Conservation (phyloP, 2,888 invertebrate species). For the Liodrosophila aerea region DNA sequence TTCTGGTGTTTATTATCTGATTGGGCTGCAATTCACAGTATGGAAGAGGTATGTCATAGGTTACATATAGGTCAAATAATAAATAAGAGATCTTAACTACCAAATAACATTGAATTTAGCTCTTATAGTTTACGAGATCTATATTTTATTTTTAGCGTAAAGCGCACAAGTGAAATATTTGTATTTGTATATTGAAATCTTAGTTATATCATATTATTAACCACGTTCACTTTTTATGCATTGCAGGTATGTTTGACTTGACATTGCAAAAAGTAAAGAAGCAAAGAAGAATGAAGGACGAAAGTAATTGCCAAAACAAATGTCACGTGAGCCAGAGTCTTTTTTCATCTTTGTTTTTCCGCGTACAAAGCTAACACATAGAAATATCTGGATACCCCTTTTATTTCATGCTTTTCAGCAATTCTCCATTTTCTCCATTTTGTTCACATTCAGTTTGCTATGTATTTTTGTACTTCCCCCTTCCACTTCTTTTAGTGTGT, state of each 20-base stretch:
- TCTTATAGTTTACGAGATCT: too few species aligned
- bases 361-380: slow-evolving; percentile 23
- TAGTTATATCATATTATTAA: background rate
- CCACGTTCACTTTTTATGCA: slow-evolving; percentile 19
- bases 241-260: slow-evolving; percentile 66
- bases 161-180: too few species aligned
- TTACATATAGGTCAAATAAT: too few species aligned
- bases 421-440: background rate
- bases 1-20: too few species aligned
- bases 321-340: slow-evolving; percentile 63
- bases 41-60: too few species aligned
- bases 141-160: too few species aligned
- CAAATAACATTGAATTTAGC: too few species aligned
- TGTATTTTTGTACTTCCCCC: slow-evolving; percentile 6
- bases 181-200: too few species aligned
- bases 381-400: slow-evolving; percentile 25
- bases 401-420: slow-evolving; percentile 5
- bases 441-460: slow-evolving; percentile 3
- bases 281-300: slow-evolving; percentile 5
- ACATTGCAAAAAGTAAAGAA: slow-evolving; percentile 21
- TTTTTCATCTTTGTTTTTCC: slow-evolving; percentile 4
- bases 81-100: too few species aligned
- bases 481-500: too few species aligned
- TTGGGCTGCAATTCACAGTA: too few species aligned
- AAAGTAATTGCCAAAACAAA: slow-evolving; percentile 62